These are phyloP conservation scores for Pogonus chalceus DNA, from an alignment of 1,140 invertebrate genomes.

Conservation along the genomic window DNA sequence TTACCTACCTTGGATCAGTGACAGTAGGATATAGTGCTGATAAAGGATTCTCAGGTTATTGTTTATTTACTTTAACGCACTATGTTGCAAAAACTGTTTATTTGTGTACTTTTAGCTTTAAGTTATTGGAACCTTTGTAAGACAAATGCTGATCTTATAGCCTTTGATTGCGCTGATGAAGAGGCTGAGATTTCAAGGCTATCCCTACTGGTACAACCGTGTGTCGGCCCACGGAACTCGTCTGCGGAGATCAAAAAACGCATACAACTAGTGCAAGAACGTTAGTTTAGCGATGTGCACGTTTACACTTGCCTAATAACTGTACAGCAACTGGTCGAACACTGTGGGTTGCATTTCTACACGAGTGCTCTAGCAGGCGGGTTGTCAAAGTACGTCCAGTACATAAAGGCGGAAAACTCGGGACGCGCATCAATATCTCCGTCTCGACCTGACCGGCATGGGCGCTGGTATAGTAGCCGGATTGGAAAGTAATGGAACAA, in stretches of 20 bases:
- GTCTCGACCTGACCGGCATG: not conserved
- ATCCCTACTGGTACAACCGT: not conserved
- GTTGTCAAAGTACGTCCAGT: not conserved
- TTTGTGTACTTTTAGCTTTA: too few species aligned
- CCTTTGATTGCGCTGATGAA: not conserved
- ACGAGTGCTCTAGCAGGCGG: too few species aligned
- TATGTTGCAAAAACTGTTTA: too few species aligned
- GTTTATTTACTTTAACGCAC: too few species aligned
- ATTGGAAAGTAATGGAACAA: not conserved
- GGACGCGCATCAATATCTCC: not conserved
- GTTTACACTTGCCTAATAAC: not conserved
- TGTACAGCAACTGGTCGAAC: not conserved
- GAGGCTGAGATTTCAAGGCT: not conserved
- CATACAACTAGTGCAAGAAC: slow-evolving; percentile 9
- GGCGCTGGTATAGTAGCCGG: not conserved
- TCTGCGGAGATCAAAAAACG: not conserved
- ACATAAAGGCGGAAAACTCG: not conserved
- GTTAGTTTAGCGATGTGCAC: not conserved
- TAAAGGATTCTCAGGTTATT: too few species aligned
- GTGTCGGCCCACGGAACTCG: not conserved
- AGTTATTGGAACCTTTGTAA: too few species aligned
- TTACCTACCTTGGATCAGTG: not conserved
- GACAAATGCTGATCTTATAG: not conserved
- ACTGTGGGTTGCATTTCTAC: not conserved
- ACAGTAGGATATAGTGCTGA: too few species aligned